Percentiles rank a stretch among this genome's conserved stretches.
Conservation (phyloP, 2,888 invertebrate species). For the Aquatica leii region DNA sequence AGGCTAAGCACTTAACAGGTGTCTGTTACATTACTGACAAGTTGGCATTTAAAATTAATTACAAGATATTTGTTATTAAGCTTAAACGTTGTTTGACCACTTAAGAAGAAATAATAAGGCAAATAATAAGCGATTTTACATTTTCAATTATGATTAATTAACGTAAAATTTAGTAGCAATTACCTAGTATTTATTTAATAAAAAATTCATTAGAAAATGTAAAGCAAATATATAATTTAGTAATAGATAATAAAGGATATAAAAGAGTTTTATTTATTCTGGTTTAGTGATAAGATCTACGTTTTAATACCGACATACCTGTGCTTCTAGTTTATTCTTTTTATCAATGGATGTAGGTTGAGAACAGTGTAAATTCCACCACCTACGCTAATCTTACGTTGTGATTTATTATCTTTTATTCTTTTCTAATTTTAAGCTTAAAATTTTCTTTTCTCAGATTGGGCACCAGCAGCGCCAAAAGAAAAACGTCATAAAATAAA, state of each 20-base stretch:
- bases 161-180: background rate
- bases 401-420: background rate
- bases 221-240: constrained; percentile 25
- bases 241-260: constrained; percentile 16
- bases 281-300: constrained; percentile 15
- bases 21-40: constrained; percentile 9
- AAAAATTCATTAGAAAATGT: constrained; percentile 10
- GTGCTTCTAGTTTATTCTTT: constrained; percentile 1
- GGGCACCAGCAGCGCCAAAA: constrained; percentile 9
- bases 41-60: constrained; percentile 9
- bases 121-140: background rate
- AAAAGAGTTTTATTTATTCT: constrained; percentile 1
- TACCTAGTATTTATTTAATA: background rate
- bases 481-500: constrained; percentile 20
- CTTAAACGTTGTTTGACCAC: background rate
- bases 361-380: constrained; percentile 5
- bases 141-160: background rate
- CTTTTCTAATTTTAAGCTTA: background rate
- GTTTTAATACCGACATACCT: constrained; percentile 12
- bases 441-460: background rate
- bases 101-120: background rate
- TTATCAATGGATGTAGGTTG: constrained; percentile 14
- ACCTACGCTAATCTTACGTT: background rate
- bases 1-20: constrained; percentile 21
- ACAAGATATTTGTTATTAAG: constrained; percentile 9